Evolutionary conservation across 30 jellyfish, hydroid and myxozoan species (phyloP).

Genomic region (Pseudorhiza aurosa): DNA sequence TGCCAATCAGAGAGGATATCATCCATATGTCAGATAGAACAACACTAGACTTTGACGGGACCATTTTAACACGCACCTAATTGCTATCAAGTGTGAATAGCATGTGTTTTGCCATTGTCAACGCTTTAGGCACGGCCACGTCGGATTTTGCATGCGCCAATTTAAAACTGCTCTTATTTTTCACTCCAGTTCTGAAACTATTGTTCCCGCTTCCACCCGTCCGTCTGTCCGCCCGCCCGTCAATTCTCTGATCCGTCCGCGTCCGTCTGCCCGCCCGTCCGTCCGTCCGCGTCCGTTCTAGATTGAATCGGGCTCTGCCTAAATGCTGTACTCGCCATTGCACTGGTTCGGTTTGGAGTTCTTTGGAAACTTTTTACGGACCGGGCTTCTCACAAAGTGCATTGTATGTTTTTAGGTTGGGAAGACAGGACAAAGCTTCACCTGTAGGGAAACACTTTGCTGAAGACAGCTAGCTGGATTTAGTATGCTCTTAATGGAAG

Average conservation of each 20-base stretch:
- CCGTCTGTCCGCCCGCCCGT: not conserved
- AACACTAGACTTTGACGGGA: not conserved
- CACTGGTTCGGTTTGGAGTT: not conserved
- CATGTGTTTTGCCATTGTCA: not conserved
- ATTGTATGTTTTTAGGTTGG: slow-evolving; percentile 56
- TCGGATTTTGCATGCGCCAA: not conserved
- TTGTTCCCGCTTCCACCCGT: not conserved
- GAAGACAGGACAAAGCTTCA: slow-evolving; percentile 58
- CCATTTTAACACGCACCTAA: not conserved
- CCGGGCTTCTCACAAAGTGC: slow-evolving; percentile 28
- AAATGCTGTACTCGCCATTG: not conserved
- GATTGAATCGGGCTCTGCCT: not conserved
- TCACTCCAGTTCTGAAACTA: not conserved
- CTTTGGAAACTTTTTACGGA: slow-evolving; percentile 7
- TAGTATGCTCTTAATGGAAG: slow-evolving; percentile 21
- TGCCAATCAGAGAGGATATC: slow-evolving; percentile 66
- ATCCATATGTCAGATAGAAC: slow-evolving; percentile 77
- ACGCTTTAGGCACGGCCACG: not conserved
- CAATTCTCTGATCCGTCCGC: not conserved
- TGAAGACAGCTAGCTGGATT: slow-evolving; percentile 42
- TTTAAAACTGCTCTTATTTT: slow-evolving; percentile 8
- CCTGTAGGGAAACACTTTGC: slow-evolving; percentile 45
- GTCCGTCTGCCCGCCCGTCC: not conserved
- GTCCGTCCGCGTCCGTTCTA: not conserved
- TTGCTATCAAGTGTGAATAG: not conserved